Percentiles rank a stretch among this genome's conserved stretches.
Evolutionary conservation across 2,797 vertebrate species (phyloP).

Genomic region (Brotula barbata): DNA sequence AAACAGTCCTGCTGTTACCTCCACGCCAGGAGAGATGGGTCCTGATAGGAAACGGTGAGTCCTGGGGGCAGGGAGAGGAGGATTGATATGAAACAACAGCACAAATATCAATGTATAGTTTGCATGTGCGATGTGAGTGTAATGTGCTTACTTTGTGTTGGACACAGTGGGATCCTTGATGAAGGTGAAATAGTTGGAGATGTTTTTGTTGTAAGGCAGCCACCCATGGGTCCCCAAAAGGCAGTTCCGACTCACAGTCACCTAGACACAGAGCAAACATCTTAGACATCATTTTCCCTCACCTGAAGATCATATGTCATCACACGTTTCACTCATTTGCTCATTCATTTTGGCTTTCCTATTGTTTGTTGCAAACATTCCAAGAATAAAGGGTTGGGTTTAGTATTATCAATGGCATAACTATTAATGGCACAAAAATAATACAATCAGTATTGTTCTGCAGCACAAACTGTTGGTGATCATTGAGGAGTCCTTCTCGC

Average conservation of each 20-base stretch:
- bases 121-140: not conserved
- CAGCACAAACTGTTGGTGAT: too few relatives aligned
- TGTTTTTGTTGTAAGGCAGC: conserved; percentile 94
- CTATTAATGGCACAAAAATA: too few relatives aligned
- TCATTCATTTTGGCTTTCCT: too few relatives aligned
- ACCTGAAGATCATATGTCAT: too few relatives aligned
- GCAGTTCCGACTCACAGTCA: conserved; percentile 88
- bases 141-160: conserved; percentile 87
- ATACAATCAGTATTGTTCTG: too few relatives aligned
- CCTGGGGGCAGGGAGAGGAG: conserved; percentile 67
- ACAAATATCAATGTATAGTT: too few relatives aligned
- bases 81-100: too few relatives aligned
- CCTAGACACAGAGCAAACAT: conserved; percentile 64
- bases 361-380: too few relatives aligned
- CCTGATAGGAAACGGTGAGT: conserved; percentile 87
- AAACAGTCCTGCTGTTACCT: conserved; percentile 86
- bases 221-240: conserved; percentile 93
- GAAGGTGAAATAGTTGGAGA: conserved; percentile 98
- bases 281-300: not conserved
- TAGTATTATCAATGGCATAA: too few relatives aligned
- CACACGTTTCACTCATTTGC: too few relatives aligned
- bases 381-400: too few relatives aligned
- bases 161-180: conserved; percentile 93
- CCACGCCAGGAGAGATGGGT: conserved; percentile 89
- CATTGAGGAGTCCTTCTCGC: too few relatives aligned